These are phyloP conservation scores for Gallinago nigripennis DNA, from an alignment of 2,797 vertebrate species.

Conservation along the genomic window DNA sequence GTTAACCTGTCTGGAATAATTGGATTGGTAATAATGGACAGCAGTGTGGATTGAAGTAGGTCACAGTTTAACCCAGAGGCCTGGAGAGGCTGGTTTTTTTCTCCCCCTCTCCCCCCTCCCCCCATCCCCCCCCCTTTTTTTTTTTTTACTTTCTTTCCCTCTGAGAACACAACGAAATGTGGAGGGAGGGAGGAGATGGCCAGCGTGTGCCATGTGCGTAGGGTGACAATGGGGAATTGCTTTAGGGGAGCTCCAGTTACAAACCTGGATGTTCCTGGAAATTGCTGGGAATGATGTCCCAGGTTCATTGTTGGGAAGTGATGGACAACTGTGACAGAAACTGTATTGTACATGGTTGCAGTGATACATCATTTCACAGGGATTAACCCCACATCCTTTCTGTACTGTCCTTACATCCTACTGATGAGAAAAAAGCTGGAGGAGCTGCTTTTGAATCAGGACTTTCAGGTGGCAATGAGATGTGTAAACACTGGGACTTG, in stretches of 20 bases:
- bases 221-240: background rate
- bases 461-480: background rate
- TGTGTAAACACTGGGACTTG: background rate
- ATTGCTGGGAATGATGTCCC: background rate
- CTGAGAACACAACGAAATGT: slow-evolving; percentile 1
- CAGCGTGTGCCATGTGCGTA: background rate
- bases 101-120: too few relatives aligned
- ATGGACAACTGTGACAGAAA: background rate
- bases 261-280: background rate
- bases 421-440: background rate
- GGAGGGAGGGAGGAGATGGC: background rate
- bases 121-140: background rate
- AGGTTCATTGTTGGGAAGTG: background rate
- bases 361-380: background rate
- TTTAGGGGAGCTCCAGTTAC: background rate
- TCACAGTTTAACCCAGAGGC: slow-evolving; percentile 63
- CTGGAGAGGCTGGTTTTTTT: background rate
- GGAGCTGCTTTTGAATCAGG: background rate
- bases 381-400: background rate
- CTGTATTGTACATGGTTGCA: background rate
- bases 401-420: background rate
- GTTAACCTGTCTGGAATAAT: slow-evolving; percentile 71
- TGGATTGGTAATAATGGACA: slow-evolving; percentile 68
- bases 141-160: background rate
- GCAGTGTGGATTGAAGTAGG: slow-evolving; percentile 61